Evolutionary conservation across 2,113 vertebrate genomes (phyloP).

Genomic region (Solea senegalensis): DNA sequence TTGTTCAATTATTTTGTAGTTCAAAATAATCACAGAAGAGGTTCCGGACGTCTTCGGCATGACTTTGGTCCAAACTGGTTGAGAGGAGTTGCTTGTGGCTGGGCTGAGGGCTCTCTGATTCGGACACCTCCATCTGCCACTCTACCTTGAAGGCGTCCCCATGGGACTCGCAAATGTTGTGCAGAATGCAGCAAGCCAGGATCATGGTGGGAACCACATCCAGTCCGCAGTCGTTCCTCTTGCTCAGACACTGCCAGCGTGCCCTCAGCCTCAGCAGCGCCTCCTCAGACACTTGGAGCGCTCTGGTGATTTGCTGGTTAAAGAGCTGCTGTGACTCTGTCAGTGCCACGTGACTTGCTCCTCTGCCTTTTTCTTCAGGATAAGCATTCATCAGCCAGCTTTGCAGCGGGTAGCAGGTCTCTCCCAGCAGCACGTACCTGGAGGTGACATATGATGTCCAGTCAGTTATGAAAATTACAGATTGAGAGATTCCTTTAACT

Average conservation of each 20-base stretch:
- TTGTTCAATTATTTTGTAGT: conserved; percentile 62
- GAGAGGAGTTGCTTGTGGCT: conserved; percentile 55
- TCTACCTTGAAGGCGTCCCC: conserved; percentile 71
- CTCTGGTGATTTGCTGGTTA: conserved; percentile 66
- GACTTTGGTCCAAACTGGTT: conserved; percentile 65
- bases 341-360: not conserved
- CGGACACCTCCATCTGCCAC: conserved; percentile 73
- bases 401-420: conserved; percentile 79
- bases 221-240: conserved; percentile 79
- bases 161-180: conserved; percentile 81
- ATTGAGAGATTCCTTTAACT: not conserved
- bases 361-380: conserved; percentile 45
- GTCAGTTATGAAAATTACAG: not conserved
- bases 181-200: conserved; percentile 78
- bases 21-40: conserved; percentile 86
- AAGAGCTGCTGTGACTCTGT: conserved; percentile 63
- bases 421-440: conserved; percentile 78
- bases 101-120: conserved; percentile 76
- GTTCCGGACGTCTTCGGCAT: conserved; percentile 78
- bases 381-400: conserved; percentile 81
- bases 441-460: conserved; percentile 17
- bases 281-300: conserved; percentile 47
- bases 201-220: conserved; percentile 79
- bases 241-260: conserved; percentile 80
- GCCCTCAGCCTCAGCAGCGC: conserved; percentile 76